A percentile compares a stretch with the other conserved stretches of the same genome.
Conservation (phyloP, 1,140 invertebrate species). For the Diabrotica undecimpunctata region DNA sequence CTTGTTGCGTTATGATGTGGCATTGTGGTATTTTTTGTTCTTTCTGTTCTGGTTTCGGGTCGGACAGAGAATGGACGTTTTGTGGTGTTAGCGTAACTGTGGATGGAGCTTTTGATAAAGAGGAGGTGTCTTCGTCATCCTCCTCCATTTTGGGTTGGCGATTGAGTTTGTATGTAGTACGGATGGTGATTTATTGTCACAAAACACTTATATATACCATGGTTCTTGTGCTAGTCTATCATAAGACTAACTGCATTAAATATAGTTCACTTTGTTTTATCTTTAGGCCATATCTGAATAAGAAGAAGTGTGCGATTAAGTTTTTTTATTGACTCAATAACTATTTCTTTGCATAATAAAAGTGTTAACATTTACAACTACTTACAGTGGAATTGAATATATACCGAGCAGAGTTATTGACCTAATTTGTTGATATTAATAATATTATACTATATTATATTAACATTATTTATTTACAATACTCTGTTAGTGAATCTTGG, state of each 20-base stretch:
- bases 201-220: slow-evolving; percentile 3
- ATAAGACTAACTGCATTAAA: background rate
- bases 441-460: too few species aligned
- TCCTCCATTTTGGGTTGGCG: slow-evolving; percentile 52
- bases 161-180: slow-evolving; percentile 9
- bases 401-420: too few species aligned
- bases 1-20: slow-evolving; percentile 50
- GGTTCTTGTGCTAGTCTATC: background rate
- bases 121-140: slow-evolving; percentile 52
- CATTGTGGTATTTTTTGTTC: slow-evolving; percentile 37
- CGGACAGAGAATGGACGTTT: slow-evolving; percentile 27
- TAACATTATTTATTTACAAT: too few species aligned
- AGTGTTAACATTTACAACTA: too few species aligned
- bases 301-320: background rate
- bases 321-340: too few species aligned
- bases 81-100: slow-evolving; percentile 42
- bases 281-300: background rate
- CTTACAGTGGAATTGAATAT: too few species aligned
- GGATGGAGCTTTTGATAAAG: slow-evolving; percentile 41
- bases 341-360: too few species aligned
- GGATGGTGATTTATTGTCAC: slow-evolving; percentile 5
- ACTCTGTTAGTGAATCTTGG: too few species aligned
- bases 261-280: background rate
- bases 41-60: slow-evolving; percentile 12
- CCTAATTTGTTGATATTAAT: too few species aligned